A percentile compares a stretch with the other conserved stretches of the same genome.
These are phyloP conservation scores for Labia minor DNA, from an alignment of 2,888 invertebrate species.

Conservation along the genomic window DNA sequence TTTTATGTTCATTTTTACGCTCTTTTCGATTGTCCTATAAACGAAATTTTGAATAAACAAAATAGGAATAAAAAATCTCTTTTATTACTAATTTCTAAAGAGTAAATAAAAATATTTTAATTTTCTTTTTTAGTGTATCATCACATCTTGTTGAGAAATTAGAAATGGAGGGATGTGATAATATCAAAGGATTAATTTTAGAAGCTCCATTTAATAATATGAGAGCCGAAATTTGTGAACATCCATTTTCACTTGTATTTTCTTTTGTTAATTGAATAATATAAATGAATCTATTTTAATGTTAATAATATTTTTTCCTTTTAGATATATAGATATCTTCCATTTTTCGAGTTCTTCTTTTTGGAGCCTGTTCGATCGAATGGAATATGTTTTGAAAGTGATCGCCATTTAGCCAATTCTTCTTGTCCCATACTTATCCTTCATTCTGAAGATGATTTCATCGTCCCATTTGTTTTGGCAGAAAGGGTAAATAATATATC, in stretches of 20 bases:
- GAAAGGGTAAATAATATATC: slow-evolving; percentile 53
- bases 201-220: slow-evolving; percentile 93
- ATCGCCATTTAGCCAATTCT: slow-evolving; percentile 54
- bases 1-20: no score
- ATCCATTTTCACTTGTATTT: slow-evolving; percentile 67
- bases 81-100: no score
- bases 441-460: slow-evolving; percentile 81
- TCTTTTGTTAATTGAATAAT: no score
- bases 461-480: slow-evolving; percentile 74
- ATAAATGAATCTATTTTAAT: no score
- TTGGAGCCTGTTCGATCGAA: slow-evolving; percentile 62
- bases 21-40: no score
- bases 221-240: slow-evolving; percentile 70
- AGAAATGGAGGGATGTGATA: slow-evolving; percentile 43
- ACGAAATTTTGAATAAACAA: no score
- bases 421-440: slow-evolving; percentile 74
- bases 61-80: no score
- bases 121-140: slow-evolving; percentile 50
- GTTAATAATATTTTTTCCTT: no score
- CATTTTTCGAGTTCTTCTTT: slow-evolving; percentile 73
- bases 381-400: slow-evolving; percentile 67
- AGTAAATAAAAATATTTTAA: no score
- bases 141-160: slow-evolving; percentile 54
- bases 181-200: slow-evolving; percentile 56
- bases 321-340: slow-evolving; percentile 68